Base-by-base conservation (phyloP, 2,888 invertebrate species). In the Trissolcus brochymenae region DNA sequence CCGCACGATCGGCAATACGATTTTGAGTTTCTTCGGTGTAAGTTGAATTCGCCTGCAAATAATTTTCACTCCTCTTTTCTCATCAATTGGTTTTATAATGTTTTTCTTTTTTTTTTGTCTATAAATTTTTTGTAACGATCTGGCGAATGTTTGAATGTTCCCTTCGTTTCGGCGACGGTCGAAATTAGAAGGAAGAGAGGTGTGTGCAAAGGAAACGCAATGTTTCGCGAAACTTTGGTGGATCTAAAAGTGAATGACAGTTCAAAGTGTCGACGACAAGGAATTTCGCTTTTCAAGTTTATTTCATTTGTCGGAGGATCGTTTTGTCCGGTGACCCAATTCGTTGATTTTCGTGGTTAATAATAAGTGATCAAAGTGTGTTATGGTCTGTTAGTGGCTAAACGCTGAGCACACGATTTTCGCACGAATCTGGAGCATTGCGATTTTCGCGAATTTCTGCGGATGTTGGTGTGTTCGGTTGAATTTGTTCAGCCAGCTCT, bases 331-430 rank as follows among this genome's bases (percentile, higher is more conserved):
- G 41, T 59, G 59, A 29, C 35, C 67, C 25, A 25, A 29, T 51
- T 43, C 19, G 46, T 54, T 68, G 68, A 17, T 68, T 54, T 54
- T 64, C 17, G 70, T 64, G 9, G 51, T 62, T 54, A 62, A 62
- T 54, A 62, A 62, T 56, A 17, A 56, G 70, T 70, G 70, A 50
- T 55, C 61, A 49, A 56, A 62, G 70, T 70, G 59, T 6, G 46
- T 56, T 41, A 62, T 51, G 53, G 46, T 68, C 40, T 46, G n/a
- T 14, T 16, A 1, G 29, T 54, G 19, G 29, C 14, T 29, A 55
- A n/a, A 64, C 55, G 46, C 25, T 4, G 21, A 16, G 25, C n/a
- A n/a, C n/a, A n/a, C n/a, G n/a, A n/a, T n/a, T n/a, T n/a, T n/a
- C n/a, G 25, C 54, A 17, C 56, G 29, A 40, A 60, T 68, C 29